Percentiles rank a stretch among this genome's conserved stretches.
phyloP scores from a whole-genome alignment of 2,113 vertebrate species.

The Orientallactaga bullata region DNA sequence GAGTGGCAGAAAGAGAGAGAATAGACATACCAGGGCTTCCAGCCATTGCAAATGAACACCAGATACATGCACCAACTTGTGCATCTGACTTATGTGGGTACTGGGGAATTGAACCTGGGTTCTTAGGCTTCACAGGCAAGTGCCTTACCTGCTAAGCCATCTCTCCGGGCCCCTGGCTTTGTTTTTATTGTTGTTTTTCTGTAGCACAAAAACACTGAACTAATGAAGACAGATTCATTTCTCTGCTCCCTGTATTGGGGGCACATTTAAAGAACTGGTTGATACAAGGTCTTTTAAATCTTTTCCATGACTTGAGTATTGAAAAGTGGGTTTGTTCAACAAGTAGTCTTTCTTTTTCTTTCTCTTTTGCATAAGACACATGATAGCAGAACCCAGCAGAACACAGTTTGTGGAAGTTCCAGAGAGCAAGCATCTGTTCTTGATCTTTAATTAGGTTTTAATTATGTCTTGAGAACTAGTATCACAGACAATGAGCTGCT shows the following conservation, averaged over 20 bases:
- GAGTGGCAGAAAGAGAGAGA: no score
- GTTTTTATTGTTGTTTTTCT: background rate
- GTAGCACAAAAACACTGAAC: background rate
- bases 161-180: no score
- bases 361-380: conserved; percentile 31
- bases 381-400: background rate
- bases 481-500: conserved; percentile 66
- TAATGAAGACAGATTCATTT: background rate
- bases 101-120: no score
- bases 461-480: conserved; percentile 72
- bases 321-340: background rate
- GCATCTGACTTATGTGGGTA: no score
- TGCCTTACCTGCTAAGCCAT: no score
- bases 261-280: background rate
- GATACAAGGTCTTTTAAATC: background rate
- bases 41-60: no score
- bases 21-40: no score
- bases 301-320: background rate
- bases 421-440: conserved; percentile 47
- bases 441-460: conserved; percentile 75
- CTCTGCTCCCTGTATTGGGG: background rate
- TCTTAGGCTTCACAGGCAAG: no score
- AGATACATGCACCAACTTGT: no score
- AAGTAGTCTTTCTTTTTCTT: background rate
- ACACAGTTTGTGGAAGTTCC: background rate